Percentiles rank a stretch among this genome's conserved stretches.
Evolutionary conservation across 2,113 vertebrate species (phyloP).

Genomic region (Phrynosoma platyrhinos): DNA sequence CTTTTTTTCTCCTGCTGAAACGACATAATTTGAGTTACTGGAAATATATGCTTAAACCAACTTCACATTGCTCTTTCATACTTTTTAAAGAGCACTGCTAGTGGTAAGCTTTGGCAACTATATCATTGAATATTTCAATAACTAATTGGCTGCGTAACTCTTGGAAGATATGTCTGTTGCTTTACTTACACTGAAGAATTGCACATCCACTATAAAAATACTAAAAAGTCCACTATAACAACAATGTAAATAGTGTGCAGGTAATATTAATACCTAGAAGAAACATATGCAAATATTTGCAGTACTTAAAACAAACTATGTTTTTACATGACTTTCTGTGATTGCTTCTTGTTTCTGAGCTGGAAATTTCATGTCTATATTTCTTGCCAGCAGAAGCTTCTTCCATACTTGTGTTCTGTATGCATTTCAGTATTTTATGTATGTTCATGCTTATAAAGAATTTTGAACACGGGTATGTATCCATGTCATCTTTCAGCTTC

Average conservation of each 20-base stretch:
- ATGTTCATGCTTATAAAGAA: neutral
- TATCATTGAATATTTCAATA: neutral
- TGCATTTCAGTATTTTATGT: neutral
- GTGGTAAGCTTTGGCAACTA: neutral
- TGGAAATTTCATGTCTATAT: neutral
- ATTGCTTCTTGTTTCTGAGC: neutral
- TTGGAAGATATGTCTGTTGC: neutral
- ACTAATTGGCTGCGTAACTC: neutral
- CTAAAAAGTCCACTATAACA: neutral
- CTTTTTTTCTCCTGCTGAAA: neutral
- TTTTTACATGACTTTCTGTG: neutral
- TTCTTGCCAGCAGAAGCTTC: neutral
- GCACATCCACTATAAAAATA: neutral
- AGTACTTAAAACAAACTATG: neutral
- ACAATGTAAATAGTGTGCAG: neutral
- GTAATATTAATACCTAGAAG: neutral
- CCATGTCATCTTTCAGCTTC: accelerated
- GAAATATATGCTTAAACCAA: neutral
- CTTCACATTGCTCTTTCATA: neutral
- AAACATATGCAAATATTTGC: neutral
- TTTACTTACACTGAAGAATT: neutral
- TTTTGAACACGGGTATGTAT: neutral
- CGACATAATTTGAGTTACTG: neutral
- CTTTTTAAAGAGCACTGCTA: neutral
- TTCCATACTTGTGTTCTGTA: neutral